Percentiles rank a stretch among this genome's conserved stretches.
Conservation (phyloP, 1,140 invertebrate species). For the Lamellibrachia luymesi region DNA sequence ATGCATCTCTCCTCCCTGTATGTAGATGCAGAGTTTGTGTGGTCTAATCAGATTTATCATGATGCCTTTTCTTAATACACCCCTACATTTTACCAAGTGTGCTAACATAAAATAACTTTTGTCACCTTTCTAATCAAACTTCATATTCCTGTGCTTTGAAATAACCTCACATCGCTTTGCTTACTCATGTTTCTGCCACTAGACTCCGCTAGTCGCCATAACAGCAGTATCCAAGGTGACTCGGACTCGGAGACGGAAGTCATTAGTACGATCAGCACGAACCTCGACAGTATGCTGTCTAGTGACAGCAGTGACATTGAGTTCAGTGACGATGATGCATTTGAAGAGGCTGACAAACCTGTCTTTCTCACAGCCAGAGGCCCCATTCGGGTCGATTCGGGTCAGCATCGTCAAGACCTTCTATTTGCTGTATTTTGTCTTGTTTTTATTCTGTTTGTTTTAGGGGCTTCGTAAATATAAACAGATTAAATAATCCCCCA, state of each 20-base stretch:
- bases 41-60: neutral
- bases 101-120: neutral
- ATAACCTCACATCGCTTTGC: neutral
- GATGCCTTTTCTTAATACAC: neutral
- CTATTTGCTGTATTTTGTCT: neutral
- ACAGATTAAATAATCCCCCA: no score
- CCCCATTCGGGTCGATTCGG: constrained; percentile 39
- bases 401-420: neutral
- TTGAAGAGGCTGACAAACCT: constrained; percentile 46
- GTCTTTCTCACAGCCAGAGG: constrained; percentile 52
- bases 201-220: constrained; percentile 52
- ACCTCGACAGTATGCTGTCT: constrained; percentile 66
- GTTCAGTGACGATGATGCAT: constrained; percentile 59
- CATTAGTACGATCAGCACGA: constrained; percentile 49
- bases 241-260: constrained; percentile 78
- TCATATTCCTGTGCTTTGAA: neutral
- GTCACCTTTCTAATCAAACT: neutral
- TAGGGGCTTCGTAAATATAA: neutral
- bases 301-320: constrained; percentile 73
- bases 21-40: neutral
- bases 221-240: constrained; percentile 65
- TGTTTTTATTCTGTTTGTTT: constrained; percentile 6
- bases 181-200: constrained; percentile 4
- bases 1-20: neutral
- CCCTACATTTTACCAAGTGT: neutral